Evolutionary conservation across 2,797 vertebrate genomes (phyloP).

Genomic region (Leuciscus waleckii): DNA sequence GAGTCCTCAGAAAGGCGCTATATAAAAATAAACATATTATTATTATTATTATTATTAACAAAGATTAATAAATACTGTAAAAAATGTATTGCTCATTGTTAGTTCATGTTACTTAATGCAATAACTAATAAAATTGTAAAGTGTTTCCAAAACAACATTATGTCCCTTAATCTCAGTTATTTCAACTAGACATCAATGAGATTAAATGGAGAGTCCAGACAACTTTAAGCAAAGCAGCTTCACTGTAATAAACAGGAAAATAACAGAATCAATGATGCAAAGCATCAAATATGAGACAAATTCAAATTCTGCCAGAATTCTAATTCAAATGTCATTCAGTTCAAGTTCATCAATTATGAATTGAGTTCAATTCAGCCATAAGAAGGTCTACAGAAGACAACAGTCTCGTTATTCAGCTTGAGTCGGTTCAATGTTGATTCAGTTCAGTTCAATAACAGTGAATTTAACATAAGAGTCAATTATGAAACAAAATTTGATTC

Average conservation of each 20-base stretch:
- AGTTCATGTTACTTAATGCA: too few relatives aligned
- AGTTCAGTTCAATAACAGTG: neutral
- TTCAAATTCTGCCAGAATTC: too few relatives aligned
- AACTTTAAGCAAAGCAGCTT: neutral
- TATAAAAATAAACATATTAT: too few relatives aligned
- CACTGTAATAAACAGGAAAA: neutral
- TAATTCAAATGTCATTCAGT: neutral
- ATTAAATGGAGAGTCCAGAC: neutral
- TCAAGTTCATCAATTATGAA: neutral
- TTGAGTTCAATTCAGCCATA: neutral
- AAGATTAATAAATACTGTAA: too few relatives aligned
- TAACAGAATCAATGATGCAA: neutral
- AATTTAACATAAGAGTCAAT: neutral
- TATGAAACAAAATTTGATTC: neutral
- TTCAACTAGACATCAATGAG: neutral
- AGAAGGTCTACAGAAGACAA: neutral
- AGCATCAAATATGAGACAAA: neutral
- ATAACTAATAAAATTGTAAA: too few relatives aligned
- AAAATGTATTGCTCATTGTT: too few relatives aligned
- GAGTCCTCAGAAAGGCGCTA: too few relatives aligned
- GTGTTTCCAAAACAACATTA: too few relatives aligned
- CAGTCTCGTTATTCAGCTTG: neutral
- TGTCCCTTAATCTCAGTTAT: neutral
- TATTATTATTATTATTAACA: too few relatives aligned
- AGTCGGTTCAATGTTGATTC: neutral